These are phyloP conservation scores for Apodemia hepburni DNA, from an alignment of 2,888 invertebrate species.

Conservation along the genomic window DNA sequence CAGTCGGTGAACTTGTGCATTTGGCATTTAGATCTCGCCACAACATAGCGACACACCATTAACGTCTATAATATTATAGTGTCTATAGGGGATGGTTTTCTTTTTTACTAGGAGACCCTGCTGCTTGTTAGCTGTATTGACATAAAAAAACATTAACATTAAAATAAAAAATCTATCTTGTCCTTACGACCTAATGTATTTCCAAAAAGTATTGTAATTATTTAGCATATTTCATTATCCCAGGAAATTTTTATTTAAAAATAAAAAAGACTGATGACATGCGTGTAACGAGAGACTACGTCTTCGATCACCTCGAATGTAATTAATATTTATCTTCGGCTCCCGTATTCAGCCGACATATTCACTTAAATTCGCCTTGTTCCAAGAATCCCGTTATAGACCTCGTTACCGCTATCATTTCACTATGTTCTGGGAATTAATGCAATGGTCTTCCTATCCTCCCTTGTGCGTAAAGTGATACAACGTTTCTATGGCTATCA, in stretches of 20 bases:
- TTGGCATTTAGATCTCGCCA: too few species aligned
- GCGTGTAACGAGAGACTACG: slow-evolving; percentile 43
- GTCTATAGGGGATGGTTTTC: too few species aligned
- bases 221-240: background rate
- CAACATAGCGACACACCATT: too few species aligned
- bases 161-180: background rate
- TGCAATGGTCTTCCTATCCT: slow-evolving; percentile 34
- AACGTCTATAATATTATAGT: too few species aligned
- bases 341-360: slow-evolving; percentile 52
- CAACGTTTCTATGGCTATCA: slow-evolving; percentile 20
- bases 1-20: too few species aligned
- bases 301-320: slow-evolving; percentile 50
- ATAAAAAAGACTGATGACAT: slow-evolving; percentile 8
- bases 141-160: too few species aligned
- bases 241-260: background rate
- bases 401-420: slow-evolving; percentile 54
- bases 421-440: slow-evolving; percentile 50
- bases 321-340: slow-evolving; percentile 70
- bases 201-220: too few species aligned
- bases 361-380: slow-evolving; percentile 43
- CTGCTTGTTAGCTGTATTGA: too few species aligned
- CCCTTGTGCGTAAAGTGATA: slow-evolving; percentile 22
- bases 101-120: too few species aligned
- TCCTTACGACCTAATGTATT: background rate
- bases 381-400: slow-evolving; percentile 59